phyloP scores from a whole-genome alignment of 2,888 invertebrate genomes.

The Xestia rhomboidea region DNA sequence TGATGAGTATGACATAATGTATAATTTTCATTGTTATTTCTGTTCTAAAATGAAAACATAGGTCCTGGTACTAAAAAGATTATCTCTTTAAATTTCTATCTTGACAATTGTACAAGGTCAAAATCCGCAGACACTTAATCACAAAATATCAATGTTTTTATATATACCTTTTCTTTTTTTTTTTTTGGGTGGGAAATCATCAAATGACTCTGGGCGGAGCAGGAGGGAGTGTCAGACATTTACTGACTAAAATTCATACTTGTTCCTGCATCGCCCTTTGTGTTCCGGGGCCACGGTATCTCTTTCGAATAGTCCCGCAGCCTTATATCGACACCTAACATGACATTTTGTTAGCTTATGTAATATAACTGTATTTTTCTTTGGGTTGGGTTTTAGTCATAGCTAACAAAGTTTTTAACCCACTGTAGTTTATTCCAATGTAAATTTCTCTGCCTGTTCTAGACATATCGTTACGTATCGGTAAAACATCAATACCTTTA shows the following conservation, averaged over 20 bases:
- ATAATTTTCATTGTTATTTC: not conserved
- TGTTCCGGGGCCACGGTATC: too few species aligned
- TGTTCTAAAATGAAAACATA: not conserved
- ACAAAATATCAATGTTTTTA: too few species aligned
- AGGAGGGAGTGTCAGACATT: too few species aligned
- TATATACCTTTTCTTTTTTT: too few species aligned
- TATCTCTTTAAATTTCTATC: not conserved
- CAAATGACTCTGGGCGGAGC: too few species aligned
- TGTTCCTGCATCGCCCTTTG: too few species aligned
- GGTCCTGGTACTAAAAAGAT: not conserved
- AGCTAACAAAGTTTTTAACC: not conserved
- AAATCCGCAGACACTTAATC: not conserved
- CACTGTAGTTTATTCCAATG: not conserved
- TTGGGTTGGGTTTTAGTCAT: not conserved
- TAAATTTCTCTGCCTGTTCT: not conserved
- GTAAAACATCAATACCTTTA: slow-evolving; percentile 10
- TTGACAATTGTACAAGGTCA: not conserved
- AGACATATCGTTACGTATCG: not conserved
- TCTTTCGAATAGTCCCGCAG: too few species aligned
- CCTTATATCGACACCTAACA: too few species aligned
- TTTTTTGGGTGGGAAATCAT: too few species aligned
- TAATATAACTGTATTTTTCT: not conserved
- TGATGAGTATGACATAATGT: too few species aligned
- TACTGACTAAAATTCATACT: too few species aligned
- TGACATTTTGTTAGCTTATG: not conserved